Percentiles rank a stretch among this genome's conserved stretches.
These are phyloP conservation scores for Pararge aegeria DNA, from an alignment of 1,140 invertebrate genomes.

Conservation along the genomic window DNA sequence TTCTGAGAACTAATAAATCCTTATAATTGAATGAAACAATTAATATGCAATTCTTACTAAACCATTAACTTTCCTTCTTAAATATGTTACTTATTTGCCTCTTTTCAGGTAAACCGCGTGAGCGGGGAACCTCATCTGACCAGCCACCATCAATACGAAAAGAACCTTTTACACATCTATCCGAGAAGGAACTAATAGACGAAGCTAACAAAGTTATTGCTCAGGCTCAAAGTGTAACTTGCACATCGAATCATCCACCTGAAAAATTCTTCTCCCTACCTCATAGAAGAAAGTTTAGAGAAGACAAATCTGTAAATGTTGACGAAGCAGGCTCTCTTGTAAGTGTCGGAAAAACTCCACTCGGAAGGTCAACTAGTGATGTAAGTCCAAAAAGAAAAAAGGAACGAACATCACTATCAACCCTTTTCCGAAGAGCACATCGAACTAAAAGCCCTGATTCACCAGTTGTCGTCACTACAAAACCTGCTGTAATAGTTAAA, in stretches of 20 bases:
- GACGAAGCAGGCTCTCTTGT: slow-evolving; percentile 56
- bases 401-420: slow-evolving; percentile 80
- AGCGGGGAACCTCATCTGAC: slow-evolving; percentile 58
- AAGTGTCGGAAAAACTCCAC: slow-evolving; percentile 46
- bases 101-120: slow-evolving; percentile 71
- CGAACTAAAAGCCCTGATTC: slow-evolving; percentile 58
- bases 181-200: slow-evolving; percentile 84
- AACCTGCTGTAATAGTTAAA: slow-evolving; percentile 70
- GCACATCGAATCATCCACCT: slow-evolving; percentile 77
- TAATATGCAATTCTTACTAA: slow-evolving; percentile 5
- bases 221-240: slow-evolving; percentile 83
- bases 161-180: slow-evolving; percentile 82
- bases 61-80: slow-evolving; percentile 1
- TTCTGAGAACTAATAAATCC: neutral
- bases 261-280: slow-evolving; percentile 84
- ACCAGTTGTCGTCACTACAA: slow-evolving; percentile 67
- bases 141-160: slow-evolving; percentile 81
- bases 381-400: slow-evolving; percentile 71
- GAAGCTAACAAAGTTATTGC: slow-evolving; percentile 86
- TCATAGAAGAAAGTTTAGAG: slow-evolving; percentile 72
- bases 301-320: slow-evolving; percentile 63
- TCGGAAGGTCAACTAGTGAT: slow-evolving; percentile 79
- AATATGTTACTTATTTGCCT: slow-evolving; percentile 20
- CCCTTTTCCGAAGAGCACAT: slow-evolving; percentile 80
- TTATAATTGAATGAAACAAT: neutral